Conservation (phyloP, 2,797 vertebrate genomes). For the Poecile montanus region DNA sequence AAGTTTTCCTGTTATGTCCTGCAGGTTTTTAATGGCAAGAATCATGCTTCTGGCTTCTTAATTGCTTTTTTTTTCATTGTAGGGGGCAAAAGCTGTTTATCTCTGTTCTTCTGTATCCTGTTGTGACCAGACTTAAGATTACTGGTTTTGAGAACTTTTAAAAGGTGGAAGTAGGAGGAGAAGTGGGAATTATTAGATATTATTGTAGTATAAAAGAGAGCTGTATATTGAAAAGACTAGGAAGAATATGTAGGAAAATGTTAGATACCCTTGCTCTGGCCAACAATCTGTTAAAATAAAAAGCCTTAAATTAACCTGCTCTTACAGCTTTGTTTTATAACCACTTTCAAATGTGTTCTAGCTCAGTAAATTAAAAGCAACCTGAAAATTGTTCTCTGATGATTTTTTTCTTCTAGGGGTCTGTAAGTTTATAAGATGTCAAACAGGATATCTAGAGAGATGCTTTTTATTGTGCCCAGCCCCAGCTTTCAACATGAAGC, state of each 20-base stretch:
- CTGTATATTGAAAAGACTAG: not conserved
- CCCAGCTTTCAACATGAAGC: not conserved
- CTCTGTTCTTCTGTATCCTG: not conserved
- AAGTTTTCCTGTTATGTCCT: not conserved
- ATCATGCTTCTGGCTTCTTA: not conserved
- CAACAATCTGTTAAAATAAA: not conserved
- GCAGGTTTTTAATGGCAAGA: not conserved
- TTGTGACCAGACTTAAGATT: not conserved
- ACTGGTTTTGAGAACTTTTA: not conserved
- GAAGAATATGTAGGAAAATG: not conserved
- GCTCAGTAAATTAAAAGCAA: not conserved
- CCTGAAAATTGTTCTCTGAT: not conserved
- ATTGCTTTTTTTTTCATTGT: not conserved
- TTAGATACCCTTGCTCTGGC: not conserved
- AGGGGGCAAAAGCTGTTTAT: not conserved
- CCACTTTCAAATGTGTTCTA: not conserved
- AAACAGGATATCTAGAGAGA: not conserved
- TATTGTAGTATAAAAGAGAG: not conserved
- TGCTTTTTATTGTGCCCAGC: rapidly evolving
- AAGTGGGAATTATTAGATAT: not conserved
- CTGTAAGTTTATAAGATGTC: not conserved
- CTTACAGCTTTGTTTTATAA: not conserved
- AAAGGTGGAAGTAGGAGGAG: not conserved
- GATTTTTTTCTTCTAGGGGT: not conserved
- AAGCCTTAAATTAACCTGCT: not conserved